Evolutionary conservation across 1,140 invertebrate species (phyloP), one percentile per base, ranked within the genome.

Genomic region (Tetramorium simillimum): DNA sequence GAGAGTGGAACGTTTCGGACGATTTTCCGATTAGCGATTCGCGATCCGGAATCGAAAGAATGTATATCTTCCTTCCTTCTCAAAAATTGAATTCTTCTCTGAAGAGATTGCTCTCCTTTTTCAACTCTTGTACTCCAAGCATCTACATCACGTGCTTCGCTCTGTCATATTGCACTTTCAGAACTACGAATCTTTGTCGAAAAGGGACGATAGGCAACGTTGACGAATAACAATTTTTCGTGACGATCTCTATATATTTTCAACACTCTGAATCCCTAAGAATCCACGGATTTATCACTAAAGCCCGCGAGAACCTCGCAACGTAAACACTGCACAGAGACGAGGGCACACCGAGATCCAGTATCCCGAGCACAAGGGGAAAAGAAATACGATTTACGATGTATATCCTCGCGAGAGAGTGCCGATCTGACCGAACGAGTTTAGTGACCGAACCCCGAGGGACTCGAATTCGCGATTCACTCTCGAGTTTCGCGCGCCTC

Each of bases 401-500:
- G n/a, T 67, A 33, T 80, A 67, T 51, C 16, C 33, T 70, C 63
- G n/a, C 63, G 16, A 46, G 9, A 69, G 9, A 69, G n/a, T 63
- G 33, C n/a, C 24, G 40, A 84, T 73, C n/a, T 28, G 14, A 67
- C 4, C 77, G n/a, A 78, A 65, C 58, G 49, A 24, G 49, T 81
- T 78, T 81, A 69, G 16, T 56, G 37, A 60, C 40, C 18, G 18
- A 72, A 18, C 9, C 21, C 6, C 40, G 40, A 73, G 9, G 12
- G 18, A 60, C 40, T 72, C 37, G 51, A 46, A 16, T 72, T 58
- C 7, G 62, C 77, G 56, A 62, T 60, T 77, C 73, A 77, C 73
- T 18, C 21, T 62, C 12, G 40, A 46, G 37, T 58, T 33, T 88
- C 94, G 93, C 93, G 37, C 63, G 86, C 62, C 10, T 63, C 92